phyloP scores from a whole-genome alignment of 2,888 invertebrate species.

The Autographa gamma region DNA sequence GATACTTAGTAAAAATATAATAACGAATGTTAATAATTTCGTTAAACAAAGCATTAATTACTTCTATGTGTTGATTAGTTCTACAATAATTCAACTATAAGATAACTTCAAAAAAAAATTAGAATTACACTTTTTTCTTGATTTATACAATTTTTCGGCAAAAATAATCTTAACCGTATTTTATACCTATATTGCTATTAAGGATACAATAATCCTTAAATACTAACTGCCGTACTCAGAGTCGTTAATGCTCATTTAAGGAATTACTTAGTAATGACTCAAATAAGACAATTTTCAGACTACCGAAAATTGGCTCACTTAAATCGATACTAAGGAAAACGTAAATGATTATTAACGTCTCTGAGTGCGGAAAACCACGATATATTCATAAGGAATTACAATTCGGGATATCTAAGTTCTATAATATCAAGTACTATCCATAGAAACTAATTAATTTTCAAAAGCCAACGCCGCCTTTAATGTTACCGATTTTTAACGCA shows the following conservation, averaged over 20 bases:
- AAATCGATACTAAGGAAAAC: too few species aligned
- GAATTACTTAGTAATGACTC: too few species aligned
- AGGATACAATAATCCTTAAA: slow-evolving; percentile 2
- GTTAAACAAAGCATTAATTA: too few species aligned
- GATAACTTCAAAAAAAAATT: too few species aligned
- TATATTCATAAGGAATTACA: slow-evolving; percentile 29
- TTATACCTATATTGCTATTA: not conserved
- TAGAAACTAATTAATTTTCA: slow-evolving; percentile 41
- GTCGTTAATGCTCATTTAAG: too few species aligned
- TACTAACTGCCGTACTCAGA: not conserved
- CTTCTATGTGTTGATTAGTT: too few species aligned
- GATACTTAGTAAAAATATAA: too few species aligned
- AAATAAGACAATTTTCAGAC: too few species aligned
- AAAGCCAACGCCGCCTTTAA: slow-evolving; percentile 74
- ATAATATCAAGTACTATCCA: slow-evolving; percentile 8
- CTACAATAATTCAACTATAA: too few species aligned
- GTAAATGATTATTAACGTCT: too few species aligned
- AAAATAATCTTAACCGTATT: slow-evolving; percentile 1
- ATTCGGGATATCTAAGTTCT: slow-evolving; percentile 26
- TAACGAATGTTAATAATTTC: too few species aligned
- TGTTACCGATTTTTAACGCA: slow-evolving; percentile 72
- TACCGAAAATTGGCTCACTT: too few species aligned
- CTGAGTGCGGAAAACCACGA: not conserved
- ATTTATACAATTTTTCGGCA: not conserved
- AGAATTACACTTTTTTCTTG: not conserved